These are phyloP conservation scores for Cerceris rybyensis DNA, from an alignment of 2,888 invertebrate species.

Conservation along the genomic window DNA sequence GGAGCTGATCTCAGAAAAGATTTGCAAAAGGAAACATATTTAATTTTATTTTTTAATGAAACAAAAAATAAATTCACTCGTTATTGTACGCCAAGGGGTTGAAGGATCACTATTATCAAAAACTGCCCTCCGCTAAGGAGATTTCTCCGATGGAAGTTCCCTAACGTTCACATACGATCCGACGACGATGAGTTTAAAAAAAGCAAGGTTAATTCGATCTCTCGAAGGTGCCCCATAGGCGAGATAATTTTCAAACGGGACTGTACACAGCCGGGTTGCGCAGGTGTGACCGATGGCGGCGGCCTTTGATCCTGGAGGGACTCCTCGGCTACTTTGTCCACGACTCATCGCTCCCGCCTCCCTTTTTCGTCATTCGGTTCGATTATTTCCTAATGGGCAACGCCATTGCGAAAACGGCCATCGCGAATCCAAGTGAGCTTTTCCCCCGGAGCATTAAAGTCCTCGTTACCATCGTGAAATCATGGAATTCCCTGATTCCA, in stretches of 20 bases:
- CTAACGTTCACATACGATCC: not conserved
- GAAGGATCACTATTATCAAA: too few relatives aligned
- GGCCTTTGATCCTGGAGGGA: conserved; percentile 79
- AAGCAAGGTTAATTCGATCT: not conserved
- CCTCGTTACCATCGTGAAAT: not conserved
- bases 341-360: conserved; percentile 65
- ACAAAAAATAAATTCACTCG: not conserved
- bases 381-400: conserved; percentile 66
- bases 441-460: not conserved
- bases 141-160: too few relatives aligned
- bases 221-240: not conserved
- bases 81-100: not conserved
- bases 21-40: too few relatives aligned
- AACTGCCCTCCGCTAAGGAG: too few relatives aligned
- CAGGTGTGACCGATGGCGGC: conserved; percentile 82
- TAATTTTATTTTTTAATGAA: too few relatives aligned
- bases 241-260: conserved; percentile 71
- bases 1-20: too few relatives aligned
- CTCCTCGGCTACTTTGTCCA: conserved; percentile 78
- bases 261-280: conserved; percentile 77
- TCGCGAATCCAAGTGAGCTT: conserved; percentile 38
- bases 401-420: conserved; percentile 66
- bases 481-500: not conserved
- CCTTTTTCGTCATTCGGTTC: conserved; percentile 62
- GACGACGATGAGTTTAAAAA: not conserved